Conservation (phyloP, 53 echinoderm and acorn worm species). For the Mesocentrotus franciscanus region DNA sequence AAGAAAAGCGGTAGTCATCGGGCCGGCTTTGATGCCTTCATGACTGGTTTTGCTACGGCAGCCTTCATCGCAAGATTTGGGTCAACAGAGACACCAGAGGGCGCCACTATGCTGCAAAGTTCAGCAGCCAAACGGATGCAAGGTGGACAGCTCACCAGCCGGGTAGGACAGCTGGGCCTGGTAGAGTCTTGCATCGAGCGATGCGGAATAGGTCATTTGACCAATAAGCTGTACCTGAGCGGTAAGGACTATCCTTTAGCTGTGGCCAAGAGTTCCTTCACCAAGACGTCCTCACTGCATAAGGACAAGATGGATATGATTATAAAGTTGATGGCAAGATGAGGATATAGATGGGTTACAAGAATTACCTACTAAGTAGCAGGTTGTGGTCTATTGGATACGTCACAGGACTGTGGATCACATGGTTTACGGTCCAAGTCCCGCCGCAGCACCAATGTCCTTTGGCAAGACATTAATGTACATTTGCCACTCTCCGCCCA, state of each 20-base stretch:
- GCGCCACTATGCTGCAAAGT: neutral
- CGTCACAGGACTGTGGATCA: neutral
- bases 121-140: neutral
- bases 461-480: no score
- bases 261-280: constrained; percentile 86
- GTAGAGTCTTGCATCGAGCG: constrained; percentile 51
- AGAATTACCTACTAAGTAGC: neutral
- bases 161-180: neutral
- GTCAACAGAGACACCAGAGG: neutral
- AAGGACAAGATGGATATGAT: constrained; percentile 80
- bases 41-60: constrained; percentile 94
- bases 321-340: constrained; percentile 35
- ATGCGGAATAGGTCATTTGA: constrained; percentile 66
- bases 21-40: constrained; percentile 98
- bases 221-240: constrained; percentile 87
- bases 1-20: constrained; percentile 77
- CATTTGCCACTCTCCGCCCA: no score
- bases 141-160: constrained; percentile 33
- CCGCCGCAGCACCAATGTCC: no score
- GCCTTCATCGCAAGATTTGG: constrained; percentile 68
- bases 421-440: no score
- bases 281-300: constrained; percentile 85
- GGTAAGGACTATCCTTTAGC: constrained; percentile 91
- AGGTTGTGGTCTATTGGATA: neutral
- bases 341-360: neutral